phyloP scores from a whole-genome alignment of 2,888 invertebrate genomes.

The Lumbricus terrestris region DNA sequence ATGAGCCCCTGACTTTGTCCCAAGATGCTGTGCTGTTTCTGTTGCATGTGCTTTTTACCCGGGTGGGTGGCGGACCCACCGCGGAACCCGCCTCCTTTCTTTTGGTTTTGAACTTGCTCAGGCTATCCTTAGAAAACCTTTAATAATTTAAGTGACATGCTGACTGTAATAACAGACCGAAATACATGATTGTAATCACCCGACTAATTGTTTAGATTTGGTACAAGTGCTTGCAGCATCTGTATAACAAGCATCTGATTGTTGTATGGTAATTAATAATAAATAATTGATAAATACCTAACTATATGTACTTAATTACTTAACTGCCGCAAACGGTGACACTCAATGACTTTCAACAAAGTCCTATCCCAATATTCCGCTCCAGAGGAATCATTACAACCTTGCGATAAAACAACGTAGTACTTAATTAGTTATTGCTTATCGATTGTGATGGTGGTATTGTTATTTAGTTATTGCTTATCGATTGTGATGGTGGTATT shows the following conservation, averaged over 20 bases:
- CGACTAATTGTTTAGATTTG: too few species aligned
- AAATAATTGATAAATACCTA: not conserved
- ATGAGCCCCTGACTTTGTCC: too few species aligned
- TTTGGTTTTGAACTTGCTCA: too few species aligned
- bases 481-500: not conserved
- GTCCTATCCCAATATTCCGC: not conserved
- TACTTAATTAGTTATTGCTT: not conserved
- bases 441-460: not conserved
- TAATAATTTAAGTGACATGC: not conserved
- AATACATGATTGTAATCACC: not conserved
- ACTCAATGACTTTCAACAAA: not conserved
- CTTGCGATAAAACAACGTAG: too few species aligned
- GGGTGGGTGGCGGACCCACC: too few species aligned
- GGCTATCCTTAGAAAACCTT: too few species aligned
- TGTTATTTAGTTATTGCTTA: not conserved
- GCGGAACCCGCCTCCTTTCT: too few species aligned
- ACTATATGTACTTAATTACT: not conserved
- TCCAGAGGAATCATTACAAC: not conserved
- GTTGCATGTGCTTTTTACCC: too few species aligned
- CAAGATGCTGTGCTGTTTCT: too few species aligned
- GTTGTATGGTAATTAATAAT: not conserved
- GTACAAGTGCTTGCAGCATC: not conserved
- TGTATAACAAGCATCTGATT: not conserved
- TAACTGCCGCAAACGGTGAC: not conserved
- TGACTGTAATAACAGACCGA: too few species aligned